Percentiles rank a stretch among this genome's conserved stretches.
phyloP scores from a whole-genome alignment of 1,140 invertebrate species.

The Polyergus mexicanus region DNA sequence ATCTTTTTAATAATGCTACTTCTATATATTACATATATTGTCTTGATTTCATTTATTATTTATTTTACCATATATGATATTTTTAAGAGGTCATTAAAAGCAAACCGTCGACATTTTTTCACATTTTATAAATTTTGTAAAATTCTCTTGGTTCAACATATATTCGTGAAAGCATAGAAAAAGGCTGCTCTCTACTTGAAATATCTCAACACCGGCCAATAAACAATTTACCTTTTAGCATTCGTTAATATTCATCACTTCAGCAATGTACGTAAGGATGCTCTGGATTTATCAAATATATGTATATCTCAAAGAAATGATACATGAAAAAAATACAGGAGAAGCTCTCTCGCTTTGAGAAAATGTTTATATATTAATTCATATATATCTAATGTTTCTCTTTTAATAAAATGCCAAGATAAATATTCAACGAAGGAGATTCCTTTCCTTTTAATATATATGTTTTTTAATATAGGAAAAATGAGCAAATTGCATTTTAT shows the following conservation, averaged over 20 bases:
- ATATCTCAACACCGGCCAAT: background rate
- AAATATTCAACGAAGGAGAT: slow-evolving; percentile 15
- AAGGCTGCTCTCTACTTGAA: background rate
- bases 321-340: background rate
- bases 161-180: background rate
- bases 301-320: background rate
- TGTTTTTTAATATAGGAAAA: slow-evolving; percentile 27
- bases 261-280: background rate
- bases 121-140: slow-evolving; percentile 1
- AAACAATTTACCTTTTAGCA: background rate
- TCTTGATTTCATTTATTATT: background rate
- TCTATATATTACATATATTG: background rate
- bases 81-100: background rate
- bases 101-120: background rate
- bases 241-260: background rate
- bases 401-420: slow-evolving; percentile 15
- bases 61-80: background rate
- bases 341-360: too few species aligned
- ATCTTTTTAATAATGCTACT: background rate
- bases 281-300: background rate
- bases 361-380: slow-evolving; percentile 14
- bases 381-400: slow-evolving; percentile 1
- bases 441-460: background rate
- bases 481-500: slow-evolving; percentile 33
- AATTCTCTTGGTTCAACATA: background rate